Conservation (phyloP, 2,888 invertebrate genomes). For the Tipula unca region DNA sequence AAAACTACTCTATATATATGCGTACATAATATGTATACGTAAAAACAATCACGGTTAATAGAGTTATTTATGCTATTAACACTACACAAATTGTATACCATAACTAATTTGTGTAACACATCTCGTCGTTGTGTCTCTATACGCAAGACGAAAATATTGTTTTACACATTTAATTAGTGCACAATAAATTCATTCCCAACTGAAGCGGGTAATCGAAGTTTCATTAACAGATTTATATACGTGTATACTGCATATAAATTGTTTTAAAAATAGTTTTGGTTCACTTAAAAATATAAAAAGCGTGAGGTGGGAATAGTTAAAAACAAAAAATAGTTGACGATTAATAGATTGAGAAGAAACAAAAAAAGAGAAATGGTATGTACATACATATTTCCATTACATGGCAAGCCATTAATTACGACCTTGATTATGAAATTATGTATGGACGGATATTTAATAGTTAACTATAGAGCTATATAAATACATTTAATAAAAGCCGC, state of each 20-base stretch:
- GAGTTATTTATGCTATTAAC: neutral
- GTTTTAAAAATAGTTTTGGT: neutral
- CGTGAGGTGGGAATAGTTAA: neutral
- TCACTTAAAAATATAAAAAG: neutral
- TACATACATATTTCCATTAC: neutral
- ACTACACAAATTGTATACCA: neutral
- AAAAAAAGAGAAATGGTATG: neutral
- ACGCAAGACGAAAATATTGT: neutral
- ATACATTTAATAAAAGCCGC: no score
- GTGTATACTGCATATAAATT: no score
- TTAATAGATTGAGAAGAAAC: neutral
- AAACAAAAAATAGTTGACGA: constrained; percentile 1
- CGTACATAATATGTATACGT: no score
- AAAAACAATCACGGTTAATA: neutral
- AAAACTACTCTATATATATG: neutral
- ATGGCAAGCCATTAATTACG: neutral
- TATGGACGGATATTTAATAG: neutral
- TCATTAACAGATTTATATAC: neutral
- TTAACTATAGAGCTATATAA: no score
- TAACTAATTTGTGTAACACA: neutral
- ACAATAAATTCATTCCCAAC: neutral
- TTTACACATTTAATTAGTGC: neutral
- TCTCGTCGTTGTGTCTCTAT: neutral
- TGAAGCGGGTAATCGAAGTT: neutral
- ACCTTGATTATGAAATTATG: neutral